Evolutionary conservation across 2,888 invertebrate species (phyloP), one percentile per base, ranked within the genome.

Genomic region (Ormia ochracea): DNA sequence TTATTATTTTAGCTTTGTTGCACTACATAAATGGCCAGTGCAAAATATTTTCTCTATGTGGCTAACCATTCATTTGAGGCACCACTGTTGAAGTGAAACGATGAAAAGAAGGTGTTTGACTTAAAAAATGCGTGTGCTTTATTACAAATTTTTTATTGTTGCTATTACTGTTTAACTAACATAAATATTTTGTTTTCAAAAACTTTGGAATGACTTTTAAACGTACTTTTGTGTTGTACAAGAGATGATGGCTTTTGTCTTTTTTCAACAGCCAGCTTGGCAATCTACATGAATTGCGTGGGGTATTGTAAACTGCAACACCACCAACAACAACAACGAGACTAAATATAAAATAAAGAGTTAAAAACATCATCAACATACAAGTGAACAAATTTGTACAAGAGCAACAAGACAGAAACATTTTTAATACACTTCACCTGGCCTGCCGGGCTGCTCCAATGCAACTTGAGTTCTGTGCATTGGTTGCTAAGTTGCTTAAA

Each of bases 201-300:
- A 59, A 43, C 14, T 26, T 48, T 50, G 9, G 19, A 66, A 7
- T 63, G 56, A 72, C 38, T 73, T 66, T 50, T 54, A 58, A 59
- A 33, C 56, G 63, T 56, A 14, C 7, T 68, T 23, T 61, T 31
- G 21, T 21, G 14, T 54, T 59, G 50, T 69, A 10, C 54, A 63
- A 41, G 31, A 28, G 41, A 58, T 58, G 45, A 19, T 41, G 31
- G 12, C 14, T 66, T 0, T 48, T 59, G 23, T 58, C 48, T 31
- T 45, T 65, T 52, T 73, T 69, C n/a, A 50, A 1, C 17, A 66
- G 43, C 48, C 45, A 69, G 58, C 52, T 58, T 54, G 58, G 45
- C 58, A 59, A 59, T 73, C 72, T 72, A 68, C 61, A 74, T 77
- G 77, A 66, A 68, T 45, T 81, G 82, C 81, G 82, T 82, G 81